Evolutionary conservation across 2,888 invertebrate species (phyloP).

Genomic region (Germaria angustata): DNA sequence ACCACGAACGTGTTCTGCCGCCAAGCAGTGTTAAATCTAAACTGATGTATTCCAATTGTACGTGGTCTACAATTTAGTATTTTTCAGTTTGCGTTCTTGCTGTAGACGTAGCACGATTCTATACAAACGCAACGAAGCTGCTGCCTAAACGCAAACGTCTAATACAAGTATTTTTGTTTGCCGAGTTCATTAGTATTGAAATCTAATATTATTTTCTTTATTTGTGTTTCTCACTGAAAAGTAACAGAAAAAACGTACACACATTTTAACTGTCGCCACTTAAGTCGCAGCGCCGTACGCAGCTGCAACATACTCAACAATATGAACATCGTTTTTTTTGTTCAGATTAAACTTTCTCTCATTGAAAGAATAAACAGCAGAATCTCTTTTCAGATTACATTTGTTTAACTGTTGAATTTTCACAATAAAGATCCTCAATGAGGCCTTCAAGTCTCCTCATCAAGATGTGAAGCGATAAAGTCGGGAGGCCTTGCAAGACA

Average conservation of each 20-base stretch:
- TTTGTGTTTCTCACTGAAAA: background rate
- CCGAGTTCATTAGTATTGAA: background rate
- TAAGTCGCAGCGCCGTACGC: background rate
- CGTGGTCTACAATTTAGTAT: constrained; percentile 62
- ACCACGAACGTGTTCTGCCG: constrained; percentile 54
- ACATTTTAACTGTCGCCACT: background rate
- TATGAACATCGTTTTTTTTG: background rate
- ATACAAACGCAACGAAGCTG: constrained; percentile 26
- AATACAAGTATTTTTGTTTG: background rate
- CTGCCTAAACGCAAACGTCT: constrained; percentile 20
- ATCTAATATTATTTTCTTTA: too few species aligned
- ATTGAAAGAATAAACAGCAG: background rate
- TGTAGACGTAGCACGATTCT: constrained; percentile 74
- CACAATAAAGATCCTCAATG: constrained; percentile 26
- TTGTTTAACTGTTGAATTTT: constrained; percentile 49
- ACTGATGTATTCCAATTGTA: constrained; percentile 66
- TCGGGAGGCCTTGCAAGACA: background rate
- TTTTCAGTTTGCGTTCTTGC: constrained; percentile 76
- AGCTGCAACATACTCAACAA: background rate
- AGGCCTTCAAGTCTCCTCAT: background rate
- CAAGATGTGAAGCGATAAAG: background rate
- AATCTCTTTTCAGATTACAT: constrained; percentile 19
- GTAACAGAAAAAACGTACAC: background rate
- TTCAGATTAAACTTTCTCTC: constrained; percentile 42
- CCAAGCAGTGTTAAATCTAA: constrained; percentile 70